These are phyloP conservation scores for Neoscelio sp. DNA, from an alignment of 2,888 invertebrate genomes.

Conservation along the genomic window DNA sequence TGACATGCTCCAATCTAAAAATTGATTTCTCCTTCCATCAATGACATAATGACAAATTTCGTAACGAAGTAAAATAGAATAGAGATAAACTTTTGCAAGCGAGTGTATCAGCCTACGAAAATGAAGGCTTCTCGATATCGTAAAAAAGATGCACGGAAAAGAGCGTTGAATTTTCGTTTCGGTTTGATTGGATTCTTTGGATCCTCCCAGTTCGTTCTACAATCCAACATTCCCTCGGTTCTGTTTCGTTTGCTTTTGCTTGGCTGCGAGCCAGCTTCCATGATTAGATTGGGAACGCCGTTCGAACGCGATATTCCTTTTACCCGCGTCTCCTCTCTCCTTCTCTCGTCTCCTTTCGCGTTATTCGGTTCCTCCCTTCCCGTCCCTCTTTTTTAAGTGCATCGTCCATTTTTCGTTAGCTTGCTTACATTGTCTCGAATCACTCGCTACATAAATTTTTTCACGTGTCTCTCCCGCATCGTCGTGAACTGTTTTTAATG, in stretches of 20 bases:
- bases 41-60: no score
- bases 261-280: conserved; percentile 74
- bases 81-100: conserved; percentile 24
- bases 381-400: conserved; percentile 50
- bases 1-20: no score
- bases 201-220: conserved; percentile 67
- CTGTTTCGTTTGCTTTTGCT: conserved; percentile 60
- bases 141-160: conserved; percentile 65
- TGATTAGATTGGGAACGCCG: conserved; percentile 76
- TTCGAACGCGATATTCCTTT: conserved; percentile 63
- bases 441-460: conserved; percentile 62
- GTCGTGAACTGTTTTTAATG: conserved; percentile 52
- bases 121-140: conserved; percentile 65
- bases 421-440: conserved; percentile 60
- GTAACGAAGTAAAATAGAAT: conserved; percentile 1
- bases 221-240: conserved; percentile 61
- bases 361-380: conserved; percentile 47
- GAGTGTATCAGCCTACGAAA: conserved; percentile 49
- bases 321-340: conserved; percentile 36
- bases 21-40: no score
- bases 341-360: conserved; percentile 36
- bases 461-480: conserved; percentile 44
- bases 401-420: conserved; percentile 69
- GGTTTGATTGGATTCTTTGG: conserved; percentile 69
- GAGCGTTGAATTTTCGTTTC: conserved; percentile 64